Evolutionary conservation across 2,113 vertebrate species (phyloP).

Genomic region (Poeciliopsis retropinna): DNA sequence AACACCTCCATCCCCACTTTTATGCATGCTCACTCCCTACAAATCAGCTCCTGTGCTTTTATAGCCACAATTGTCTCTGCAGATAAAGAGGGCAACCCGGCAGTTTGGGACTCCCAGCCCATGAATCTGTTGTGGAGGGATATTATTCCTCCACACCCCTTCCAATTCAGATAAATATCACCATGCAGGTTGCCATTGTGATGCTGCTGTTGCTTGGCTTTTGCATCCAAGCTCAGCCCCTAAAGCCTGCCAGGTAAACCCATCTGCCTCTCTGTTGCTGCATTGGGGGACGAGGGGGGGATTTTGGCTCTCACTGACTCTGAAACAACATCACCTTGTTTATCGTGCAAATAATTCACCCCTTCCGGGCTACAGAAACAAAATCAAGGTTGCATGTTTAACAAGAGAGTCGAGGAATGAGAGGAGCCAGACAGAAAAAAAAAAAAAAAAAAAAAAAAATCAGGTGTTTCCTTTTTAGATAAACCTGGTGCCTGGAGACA

Average conservation of each 20-base stretch:
- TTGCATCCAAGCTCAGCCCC: slow-evolving; percentile 47
- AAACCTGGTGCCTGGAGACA: slow-evolving; percentile 72
- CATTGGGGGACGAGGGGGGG: slow-evolving; percentile 33
- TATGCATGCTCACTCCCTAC: slow-evolving; percentile 33
- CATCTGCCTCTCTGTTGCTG: slow-evolving; percentile 61
- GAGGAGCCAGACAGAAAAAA: slow-evolving; percentile 40
- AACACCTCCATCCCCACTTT: slow-evolving; percentile 42
- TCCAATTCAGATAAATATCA: slow-evolving; percentile 50
- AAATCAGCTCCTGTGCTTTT: slow-evolving; percentile 64
- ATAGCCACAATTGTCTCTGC: slow-evolving; percentile 64
- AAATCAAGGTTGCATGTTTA: slow-evolving; percentile 76
- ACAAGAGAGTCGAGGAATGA: slow-evolving; percentile 67
- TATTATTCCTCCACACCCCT: slow-evolving; percentile 5
- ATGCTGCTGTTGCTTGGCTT: slow-evolving; percentile 46
- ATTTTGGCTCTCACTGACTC: slow-evolving; percentile 60
- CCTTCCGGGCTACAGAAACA: slow-evolving; percentile 63
- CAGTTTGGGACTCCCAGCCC: slow-evolving; percentile 62
- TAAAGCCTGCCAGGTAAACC: slow-evolving; percentile 70
- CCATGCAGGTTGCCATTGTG: slow-evolving; percentile 38
- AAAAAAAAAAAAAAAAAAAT: slow-evolving; percentile 34
- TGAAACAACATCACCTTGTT: slow-evolving; percentile 77
- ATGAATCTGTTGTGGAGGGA: slow-evolving; percentile 63
- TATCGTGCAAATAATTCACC: slow-evolving; percentile 80
- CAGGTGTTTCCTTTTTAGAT: slow-evolving; percentile 76
- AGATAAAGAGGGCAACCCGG: slow-evolving; percentile 60